Evolutionary conservation across 2,113 vertebrate genomes (phyloP).

Genomic region (Narcine bancroftii): DNA sequence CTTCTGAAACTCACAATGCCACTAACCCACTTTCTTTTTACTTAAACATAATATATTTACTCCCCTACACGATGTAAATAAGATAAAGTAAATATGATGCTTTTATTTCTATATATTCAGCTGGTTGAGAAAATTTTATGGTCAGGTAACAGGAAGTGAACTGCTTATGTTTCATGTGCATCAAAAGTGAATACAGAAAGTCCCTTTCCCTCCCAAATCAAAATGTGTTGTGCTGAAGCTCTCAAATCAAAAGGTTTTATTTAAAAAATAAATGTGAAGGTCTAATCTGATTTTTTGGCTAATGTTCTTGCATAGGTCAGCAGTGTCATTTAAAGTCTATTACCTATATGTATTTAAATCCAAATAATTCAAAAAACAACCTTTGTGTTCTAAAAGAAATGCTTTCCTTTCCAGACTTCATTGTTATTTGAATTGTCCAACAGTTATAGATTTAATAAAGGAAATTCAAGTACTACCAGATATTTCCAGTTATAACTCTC

Average conservation of each 20-base stretch:
- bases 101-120: not conserved
- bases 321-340: not conserved
- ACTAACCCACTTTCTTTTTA: not conserved
- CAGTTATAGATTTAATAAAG: not conserved
- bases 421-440: not conserved
- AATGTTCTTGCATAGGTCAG: not conserved
- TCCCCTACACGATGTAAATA: not conserved
- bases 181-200: not conserved
- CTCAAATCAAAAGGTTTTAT: not conserved
- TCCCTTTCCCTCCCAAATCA: not conserved
- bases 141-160: not conserved
- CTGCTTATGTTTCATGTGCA: not conserved
- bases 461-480: not conserved
- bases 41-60: not conserved
- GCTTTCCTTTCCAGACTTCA: not conserved
- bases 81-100: not conserved
- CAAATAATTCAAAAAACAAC: not conserved
- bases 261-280: not conserved
- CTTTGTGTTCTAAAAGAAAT: not conserved
- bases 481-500: not conserved
- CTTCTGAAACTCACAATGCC: not conserved
- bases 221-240: not conserved
- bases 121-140: not conserved
- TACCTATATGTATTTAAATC: not conserved
- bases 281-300: not conserved